These are phyloP conservation scores for Manis crassicaudata DNA, from an alignment of 2,797 vertebrate genomes.

Conservation along the genomic window DNA sequence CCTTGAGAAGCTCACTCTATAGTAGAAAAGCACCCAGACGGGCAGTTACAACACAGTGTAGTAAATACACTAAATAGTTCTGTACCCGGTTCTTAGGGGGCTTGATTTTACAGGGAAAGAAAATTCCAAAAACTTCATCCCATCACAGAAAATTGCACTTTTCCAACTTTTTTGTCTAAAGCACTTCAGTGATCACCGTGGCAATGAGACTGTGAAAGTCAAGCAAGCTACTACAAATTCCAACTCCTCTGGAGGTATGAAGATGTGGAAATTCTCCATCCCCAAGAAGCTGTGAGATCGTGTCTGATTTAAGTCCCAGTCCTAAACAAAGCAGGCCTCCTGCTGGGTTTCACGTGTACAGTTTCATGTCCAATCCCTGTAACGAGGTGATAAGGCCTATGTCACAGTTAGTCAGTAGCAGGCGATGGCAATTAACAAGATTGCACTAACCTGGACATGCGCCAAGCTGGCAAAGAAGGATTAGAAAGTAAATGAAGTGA, in stretches of 20 bases:
- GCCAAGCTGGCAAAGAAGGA: constrained; percentile 76
- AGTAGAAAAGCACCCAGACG: background rate
- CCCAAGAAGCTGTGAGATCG: constrained; percentile 78
- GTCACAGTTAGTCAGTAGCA: constrained; percentile 76
- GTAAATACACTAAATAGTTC: background rate
- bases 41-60: background rate
- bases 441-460: constrained; percentile 74
- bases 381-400: constrained; percentile 79
- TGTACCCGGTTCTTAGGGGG: background rate
- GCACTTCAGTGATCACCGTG: background rate
- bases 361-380: constrained; percentile 75
- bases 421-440: constrained; percentile 76
- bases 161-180: background rate
- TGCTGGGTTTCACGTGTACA: constrained; percentile 65
- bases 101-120: background rate
- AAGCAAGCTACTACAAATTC: constrained; percentile 33
- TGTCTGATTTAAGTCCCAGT: constrained; percentile 73
- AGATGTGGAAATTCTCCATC: constrained; percentile 71
- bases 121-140: background rate
- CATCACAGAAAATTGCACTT: background rate
- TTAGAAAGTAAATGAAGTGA: constrained; percentile 80
- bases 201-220: background rate
- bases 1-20: background rate
- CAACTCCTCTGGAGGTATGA: constrained; percentile 44
- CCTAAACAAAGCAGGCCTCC: constrained; percentile 63